A percentile compares a stretch with the other conserved stretches of the same genome.
These are phyloP conservation scores for Synergus itoensis DNA, from an alignment of 2,888 invertebrate genomes.

Conservation along the genomic window DNA sequence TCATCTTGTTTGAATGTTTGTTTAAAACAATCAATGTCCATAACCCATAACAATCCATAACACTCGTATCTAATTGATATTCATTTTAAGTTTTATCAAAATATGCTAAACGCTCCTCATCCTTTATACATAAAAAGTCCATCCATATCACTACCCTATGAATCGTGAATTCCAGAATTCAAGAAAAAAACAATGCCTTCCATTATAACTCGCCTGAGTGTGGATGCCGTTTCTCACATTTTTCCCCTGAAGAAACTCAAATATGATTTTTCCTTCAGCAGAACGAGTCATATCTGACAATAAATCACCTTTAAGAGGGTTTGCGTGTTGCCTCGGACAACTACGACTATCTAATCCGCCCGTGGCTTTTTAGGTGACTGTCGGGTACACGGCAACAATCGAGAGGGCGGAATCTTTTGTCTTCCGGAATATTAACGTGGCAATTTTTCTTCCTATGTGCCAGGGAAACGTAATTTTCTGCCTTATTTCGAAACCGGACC, in stretches of 20 bases:
- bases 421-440: slow-evolving; percentile 31
- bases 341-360: slow-evolving; percentile 36
- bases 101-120: neutral
- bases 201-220: neutral
- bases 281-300: slow-evolving; percentile 21
- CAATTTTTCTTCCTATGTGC: slow-evolving; percentile 20
- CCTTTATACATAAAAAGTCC: neutral
- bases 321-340: slow-evolving; percentile 30
- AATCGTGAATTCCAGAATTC: neutral
- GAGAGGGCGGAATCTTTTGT: slow-evolving; percentile 24
- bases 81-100: too few relatives aligned
- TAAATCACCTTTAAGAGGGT: slow-evolving; percentile 31
- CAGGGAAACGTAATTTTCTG: slow-evolving; percentile 16
- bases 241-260: slow-evolving; percentile 17
- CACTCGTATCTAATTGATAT: too few relatives aligned
- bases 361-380: slow-evolving; percentile 35
- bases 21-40: too few relatives aligned
- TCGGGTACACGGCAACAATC: slow-evolving; percentile 22
- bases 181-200: neutral
- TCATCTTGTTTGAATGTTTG: too few relatives aligned
- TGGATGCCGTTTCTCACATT: slow-evolving; percentile 23
- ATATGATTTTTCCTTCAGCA: slow-evolving; percentile 26
- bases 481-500: neutral
- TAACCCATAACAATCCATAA: too few relatives aligned
- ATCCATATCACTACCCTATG: neutral